A percentile compares a stretch with the other conserved stretches of the same genome.
Evolutionary conservation across 1,140 invertebrate species (phyloP).

Genomic region (Lasioglossum albipes): DNA sequence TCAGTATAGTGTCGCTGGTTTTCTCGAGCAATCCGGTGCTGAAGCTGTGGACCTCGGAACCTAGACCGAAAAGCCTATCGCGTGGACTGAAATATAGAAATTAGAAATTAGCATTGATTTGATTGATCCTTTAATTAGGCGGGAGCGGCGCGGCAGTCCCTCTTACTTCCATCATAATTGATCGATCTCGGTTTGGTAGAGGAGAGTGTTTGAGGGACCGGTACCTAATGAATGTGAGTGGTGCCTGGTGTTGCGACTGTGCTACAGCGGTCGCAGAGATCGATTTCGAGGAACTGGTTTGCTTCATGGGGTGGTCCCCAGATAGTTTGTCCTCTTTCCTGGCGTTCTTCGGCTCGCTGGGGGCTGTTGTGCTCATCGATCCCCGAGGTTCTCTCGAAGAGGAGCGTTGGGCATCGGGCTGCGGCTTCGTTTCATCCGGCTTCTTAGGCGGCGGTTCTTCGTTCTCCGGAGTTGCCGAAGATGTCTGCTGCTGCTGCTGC

Average conservation of each 20-base stretch:
- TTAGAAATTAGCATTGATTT: background rate
- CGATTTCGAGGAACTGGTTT: constrained; percentile 65
- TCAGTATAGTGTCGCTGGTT: constrained; percentile 89
- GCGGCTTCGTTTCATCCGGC: background rate
- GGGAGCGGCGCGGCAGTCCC: too few species aligned
- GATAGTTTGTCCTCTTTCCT: constrained; percentile 15
- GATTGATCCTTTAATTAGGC: too few species aligned
- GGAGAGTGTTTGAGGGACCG: background rate
- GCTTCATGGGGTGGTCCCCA: constrained; percentile 14
- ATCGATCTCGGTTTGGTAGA: too few species aligned
- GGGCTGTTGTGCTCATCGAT: constrained; percentile 4
- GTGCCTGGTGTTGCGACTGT: constrained; percentile 65
- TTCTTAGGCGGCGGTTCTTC: background rate
- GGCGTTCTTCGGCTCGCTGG: background rate
- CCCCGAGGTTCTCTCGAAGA: background rate
- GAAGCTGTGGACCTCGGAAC: constrained; percentile 75
- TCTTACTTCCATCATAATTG: too few species aligned
- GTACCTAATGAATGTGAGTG: constrained; percentile 73
- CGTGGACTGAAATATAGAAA: constrained; percentile 69
- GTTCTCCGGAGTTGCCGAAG: background rate
- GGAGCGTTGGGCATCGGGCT: background rate
- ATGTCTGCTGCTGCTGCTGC: too few species aligned
- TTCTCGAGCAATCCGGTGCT: constrained; percentile 86
- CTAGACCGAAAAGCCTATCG: constrained; percentile 75
- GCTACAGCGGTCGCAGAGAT: constrained; percentile 57